Conservation (phyloP, 2,888 invertebrate genomes). For the Falcaria lacertinaria region DNA sequence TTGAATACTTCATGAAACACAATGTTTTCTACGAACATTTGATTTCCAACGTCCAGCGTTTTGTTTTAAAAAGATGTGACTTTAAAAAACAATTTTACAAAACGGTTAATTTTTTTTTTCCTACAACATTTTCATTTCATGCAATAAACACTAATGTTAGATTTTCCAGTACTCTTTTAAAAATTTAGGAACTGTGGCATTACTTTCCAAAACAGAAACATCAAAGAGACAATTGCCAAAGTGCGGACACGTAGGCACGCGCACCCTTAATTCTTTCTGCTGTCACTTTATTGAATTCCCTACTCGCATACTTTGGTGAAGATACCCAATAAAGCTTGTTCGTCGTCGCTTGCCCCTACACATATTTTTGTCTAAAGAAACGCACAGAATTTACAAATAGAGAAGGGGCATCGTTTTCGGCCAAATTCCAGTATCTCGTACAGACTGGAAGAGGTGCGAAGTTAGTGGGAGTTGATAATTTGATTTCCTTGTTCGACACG, state of each 20-base stretch:
- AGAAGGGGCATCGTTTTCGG: constrained; percentile 47
- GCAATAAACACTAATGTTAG: no score
- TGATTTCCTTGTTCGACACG: constrained; percentile 75
- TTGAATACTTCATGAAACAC: constrained; percentile 30
- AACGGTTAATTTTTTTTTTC: no score
- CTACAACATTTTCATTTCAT: no score
- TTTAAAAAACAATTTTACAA: no score
- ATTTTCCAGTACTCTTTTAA: constrained; percentile 9
- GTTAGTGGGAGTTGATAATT: constrained; percentile 74
- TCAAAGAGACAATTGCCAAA: constrained; percentile 48
- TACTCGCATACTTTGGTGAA: constrained; percentile 63
- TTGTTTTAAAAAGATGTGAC: no score
- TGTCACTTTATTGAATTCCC: constrained; percentile 74
- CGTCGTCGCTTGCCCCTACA: constrained; percentile 55
- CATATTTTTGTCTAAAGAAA: constrained; percentile 63
- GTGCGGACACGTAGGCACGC: constrained; percentile 44
- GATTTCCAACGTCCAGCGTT: no score
- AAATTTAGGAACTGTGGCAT: constrained; percentile 8
- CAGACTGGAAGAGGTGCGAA: constrained; percentile 62
- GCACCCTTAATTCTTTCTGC: constrained; percentile 62
- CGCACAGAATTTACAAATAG: constrained; percentile 68
- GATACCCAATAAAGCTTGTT: constrained; percentile 74
- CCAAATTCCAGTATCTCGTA: constrained; percentile 58
- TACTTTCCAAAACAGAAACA: constrained; percentile 16
- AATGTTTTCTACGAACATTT: constrained; percentile 7